Evolutionary conservation across 2,888 invertebrate species (phyloP).

Genomic region (Andricus quercusramuli): DNA sequence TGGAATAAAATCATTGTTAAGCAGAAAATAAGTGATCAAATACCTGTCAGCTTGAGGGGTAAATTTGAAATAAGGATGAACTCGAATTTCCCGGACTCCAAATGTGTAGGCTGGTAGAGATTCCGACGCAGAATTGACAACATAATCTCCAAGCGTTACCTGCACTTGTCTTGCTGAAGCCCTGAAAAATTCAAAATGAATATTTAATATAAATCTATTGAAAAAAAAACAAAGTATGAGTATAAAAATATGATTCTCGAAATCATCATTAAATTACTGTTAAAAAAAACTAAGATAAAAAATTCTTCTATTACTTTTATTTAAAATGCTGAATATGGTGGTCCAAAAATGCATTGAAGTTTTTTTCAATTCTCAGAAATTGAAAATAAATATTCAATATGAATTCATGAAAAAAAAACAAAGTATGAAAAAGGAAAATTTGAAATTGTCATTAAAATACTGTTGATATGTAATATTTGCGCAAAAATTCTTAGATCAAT

Average conservation of each 20-base stretch:
- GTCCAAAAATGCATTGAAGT: no score
- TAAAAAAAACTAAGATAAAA: not conserved
- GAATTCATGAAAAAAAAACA: no score
- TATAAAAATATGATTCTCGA: not conserved
- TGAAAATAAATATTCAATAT: no score
- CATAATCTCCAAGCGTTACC: constrained; percentile 95
- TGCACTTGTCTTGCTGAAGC: constrained; percentile 94
- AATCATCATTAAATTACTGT: not conserved
- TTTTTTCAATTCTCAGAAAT: no score
- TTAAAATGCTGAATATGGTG: no score
- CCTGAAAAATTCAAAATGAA: constrained; percentile 76
- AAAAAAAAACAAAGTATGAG: not conserved
- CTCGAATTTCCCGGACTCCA: constrained; percentile 93
- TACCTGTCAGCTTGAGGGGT: constrained; percentile 91
- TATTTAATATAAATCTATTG: not conserved
- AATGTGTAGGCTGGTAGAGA: constrained; percentile 95
- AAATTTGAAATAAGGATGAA: constrained; percentile 95
- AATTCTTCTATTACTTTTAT: no score
- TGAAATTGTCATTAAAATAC: no score
- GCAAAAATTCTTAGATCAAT: no score
- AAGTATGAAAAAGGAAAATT: no score
- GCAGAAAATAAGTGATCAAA: not conserved
- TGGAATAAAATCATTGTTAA: no score
- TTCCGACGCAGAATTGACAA: constrained; percentile 95
- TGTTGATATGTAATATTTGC: no score